phyloP scores from a whole-genome alignment of 2,888 invertebrate genomes.

The Argyra leucocephala region DNA sequence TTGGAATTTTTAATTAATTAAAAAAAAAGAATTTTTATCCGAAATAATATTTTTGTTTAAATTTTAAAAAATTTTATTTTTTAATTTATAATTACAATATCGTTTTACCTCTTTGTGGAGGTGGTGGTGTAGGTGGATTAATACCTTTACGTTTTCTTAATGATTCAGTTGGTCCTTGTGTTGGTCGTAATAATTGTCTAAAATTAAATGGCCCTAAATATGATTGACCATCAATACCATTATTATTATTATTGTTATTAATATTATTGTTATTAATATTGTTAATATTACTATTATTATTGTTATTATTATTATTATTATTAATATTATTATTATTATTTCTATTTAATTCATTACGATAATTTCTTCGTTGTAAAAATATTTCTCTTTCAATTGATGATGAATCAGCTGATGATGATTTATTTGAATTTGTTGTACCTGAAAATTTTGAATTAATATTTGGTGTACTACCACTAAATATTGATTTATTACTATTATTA shows the following conservation, averaged over 20 bases:
- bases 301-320: conserved; percentile 17
- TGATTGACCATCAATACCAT: conserved; percentile 35
- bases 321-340: not conserved
- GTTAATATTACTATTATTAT: conserved; percentile 17
- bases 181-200: conserved; percentile 54
- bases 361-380: conserved; percentile 10
- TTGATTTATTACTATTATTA: too few species aligned
- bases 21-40: too few species aligned
- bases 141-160: conserved; percentile 54
- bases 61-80: too few species aligned
- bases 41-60: too few species aligned
- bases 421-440: conserved; percentile 5
- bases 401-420: conserved; percentile 14
- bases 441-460: not conserved
- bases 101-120: conserved; percentile 25
- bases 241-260: conserved; percentile 20
- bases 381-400: conserved; percentile 25
- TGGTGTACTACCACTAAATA: not conserved
- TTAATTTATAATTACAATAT: conserved; percentile 15
- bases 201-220: conserved; percentile 59
- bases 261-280: not conserved
- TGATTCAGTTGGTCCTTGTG: conserved; percentile 59
- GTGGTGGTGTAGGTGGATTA: conserved; percentile 43
- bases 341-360: conserved; percentile 10
- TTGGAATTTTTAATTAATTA: too few species aligned